Conservation (phyloP, 2,113 vertebrate genomes). For the Cynopterus brachyotis region DNA sequence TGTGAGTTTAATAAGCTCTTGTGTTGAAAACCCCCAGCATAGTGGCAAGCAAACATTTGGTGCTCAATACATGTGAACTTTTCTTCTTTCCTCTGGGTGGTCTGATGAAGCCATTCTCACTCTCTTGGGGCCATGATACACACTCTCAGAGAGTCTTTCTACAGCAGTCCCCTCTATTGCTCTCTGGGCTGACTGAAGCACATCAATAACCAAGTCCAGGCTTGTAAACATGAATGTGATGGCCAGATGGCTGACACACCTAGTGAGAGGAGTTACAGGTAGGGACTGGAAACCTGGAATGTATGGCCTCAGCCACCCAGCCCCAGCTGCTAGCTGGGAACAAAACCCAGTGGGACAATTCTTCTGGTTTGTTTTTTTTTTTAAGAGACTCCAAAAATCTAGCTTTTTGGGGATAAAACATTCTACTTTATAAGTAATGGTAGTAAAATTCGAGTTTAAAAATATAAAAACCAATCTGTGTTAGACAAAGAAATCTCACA, state of each 20-base stretch:
- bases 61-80: not conserved
- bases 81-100: not conserved
- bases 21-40: not conserved
- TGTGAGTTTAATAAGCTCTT: not conserved
- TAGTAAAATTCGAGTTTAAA: not conserved
- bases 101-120: not conserved
- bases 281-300: not conserved
- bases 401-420: not conserved
- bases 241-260: not conserved
- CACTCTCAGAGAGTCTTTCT: not conserved
- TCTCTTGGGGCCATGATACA: not conserved
- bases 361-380: not conserved
- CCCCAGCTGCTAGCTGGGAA: not conserved
- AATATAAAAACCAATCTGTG: not conserved
- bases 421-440: not conserved
- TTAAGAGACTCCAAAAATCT: not conserved
- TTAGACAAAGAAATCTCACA: not conserved
- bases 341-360: not conserved
- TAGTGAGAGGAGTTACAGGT: rapidly evolving
- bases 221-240: rapidly evolving
- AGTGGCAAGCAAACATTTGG: not conserved
- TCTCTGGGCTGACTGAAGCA: not conserved
- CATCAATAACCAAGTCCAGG: not conserved
- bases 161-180: not conserved
- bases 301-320: not conserved